Evolutionary conservation across 1,140 invertebrate species (phyloP).

Genomic region (Drosophila ercepeae): DNA sequence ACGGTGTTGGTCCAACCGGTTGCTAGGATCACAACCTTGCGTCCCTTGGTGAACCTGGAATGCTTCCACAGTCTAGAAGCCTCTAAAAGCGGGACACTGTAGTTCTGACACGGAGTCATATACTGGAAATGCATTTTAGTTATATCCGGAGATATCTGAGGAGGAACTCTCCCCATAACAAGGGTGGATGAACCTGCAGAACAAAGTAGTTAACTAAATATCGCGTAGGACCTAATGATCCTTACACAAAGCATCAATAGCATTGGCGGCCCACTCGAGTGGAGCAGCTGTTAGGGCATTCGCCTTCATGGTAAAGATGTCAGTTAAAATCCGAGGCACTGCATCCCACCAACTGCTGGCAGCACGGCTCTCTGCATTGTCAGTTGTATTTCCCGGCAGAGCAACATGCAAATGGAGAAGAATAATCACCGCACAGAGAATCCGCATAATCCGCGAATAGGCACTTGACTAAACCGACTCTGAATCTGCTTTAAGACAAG

Average conservation of each 20-base stretch:
- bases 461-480: neutral
- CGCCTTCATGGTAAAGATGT: constrained; percentile 50
- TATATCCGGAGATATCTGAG: constrained; percentile 66
- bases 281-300: constrained; percentile 58
- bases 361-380: neutral
- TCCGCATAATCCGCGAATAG: constrained; percentile 18
- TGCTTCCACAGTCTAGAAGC: constrained; percentile 60
- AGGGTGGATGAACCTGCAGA: constrained; percentile 58
- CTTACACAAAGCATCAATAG: constrained; percentile 58
- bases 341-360: constrained; percentile 43
- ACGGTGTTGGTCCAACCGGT: constrained; percentile 75
- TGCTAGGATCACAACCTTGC: constrained; percentile 67
- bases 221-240: neutral
- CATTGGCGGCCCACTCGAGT: constrained; percentile 45
- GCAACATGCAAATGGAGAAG: constrained; percentile 4
- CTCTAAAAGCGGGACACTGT: constrained; percentile 61
- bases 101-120: constrained; percentile 70
- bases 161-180: constrained; percentile 41
- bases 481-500: constrained; percentile 14
- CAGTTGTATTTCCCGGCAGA: neutral
- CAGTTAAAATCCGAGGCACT: constrained; percentile 40
- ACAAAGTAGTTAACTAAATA: neutral
- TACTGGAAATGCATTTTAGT: constrained; percentile 71
- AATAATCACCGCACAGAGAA: constrained; percentile 6
- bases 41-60: constrained; percentile 48